Conservation (phyloP, 2,113 vertebrate species). For the Tetrao urogallus region DNA sequence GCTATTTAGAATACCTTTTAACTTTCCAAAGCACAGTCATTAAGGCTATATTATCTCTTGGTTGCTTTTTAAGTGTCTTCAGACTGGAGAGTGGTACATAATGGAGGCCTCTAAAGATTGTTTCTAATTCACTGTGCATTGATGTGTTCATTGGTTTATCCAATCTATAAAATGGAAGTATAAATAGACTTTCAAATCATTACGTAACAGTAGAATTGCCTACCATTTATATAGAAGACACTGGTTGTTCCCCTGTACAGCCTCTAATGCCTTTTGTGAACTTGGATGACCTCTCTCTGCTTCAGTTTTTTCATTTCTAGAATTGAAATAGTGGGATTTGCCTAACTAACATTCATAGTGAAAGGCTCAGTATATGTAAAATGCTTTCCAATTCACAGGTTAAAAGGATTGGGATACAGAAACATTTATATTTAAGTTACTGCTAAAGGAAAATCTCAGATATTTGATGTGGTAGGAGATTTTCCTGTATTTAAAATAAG, state of each 20-base stretch:
- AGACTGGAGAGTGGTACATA: fast-evolving
- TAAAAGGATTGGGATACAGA: neutral
- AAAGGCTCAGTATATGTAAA: neutral
- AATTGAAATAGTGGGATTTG: neutral
- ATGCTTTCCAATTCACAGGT: neutral
- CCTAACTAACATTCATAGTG: neutral
- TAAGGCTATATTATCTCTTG: neutral
- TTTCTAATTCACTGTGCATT: neutral
- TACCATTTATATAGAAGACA: neutral
- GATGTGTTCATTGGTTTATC: neutral
- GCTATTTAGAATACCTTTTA: neutral
- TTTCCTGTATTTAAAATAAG: neutral
- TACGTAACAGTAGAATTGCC: neutral
- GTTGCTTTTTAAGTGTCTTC: constrained; percentile 12
- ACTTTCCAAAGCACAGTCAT: neutral
- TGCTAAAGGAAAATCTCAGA: neutral
- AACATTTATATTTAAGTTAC: neutral
- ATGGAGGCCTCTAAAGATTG: neutral
- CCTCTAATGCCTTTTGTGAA: neutral
- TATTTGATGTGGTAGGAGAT: neutral
- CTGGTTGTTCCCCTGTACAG: neutral
- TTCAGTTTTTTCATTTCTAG: neutral
- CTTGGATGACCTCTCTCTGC: neutral
- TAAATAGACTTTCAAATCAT: constrained; percentile 13
- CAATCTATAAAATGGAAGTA: neutral